Evolutionary conservation across 2,888 invertebrate species (phyloP).

Genomic region (Baronia brevicornis): DNA sequence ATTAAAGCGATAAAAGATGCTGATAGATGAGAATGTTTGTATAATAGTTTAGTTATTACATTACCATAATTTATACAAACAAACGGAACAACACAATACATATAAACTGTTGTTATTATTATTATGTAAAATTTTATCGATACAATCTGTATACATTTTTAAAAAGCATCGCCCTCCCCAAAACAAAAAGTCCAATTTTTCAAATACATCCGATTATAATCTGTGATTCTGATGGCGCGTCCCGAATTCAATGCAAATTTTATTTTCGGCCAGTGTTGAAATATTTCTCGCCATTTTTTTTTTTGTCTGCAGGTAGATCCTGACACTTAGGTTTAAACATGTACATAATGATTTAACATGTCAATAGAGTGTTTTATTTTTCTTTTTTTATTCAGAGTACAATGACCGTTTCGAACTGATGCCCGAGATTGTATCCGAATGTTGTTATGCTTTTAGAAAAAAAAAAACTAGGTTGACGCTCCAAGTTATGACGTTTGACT

Average conservation of each 20-base stretch:
- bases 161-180: not conserved
- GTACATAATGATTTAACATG: slow-evolving; percentile 5
- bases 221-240: slow-evolving; percentile 33
- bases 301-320: slow-evolving; percentile 6
- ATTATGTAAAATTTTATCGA: too few species aligned
- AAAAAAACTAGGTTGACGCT: too few species aligned
- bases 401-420: not conserved
- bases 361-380: slow-evolving; percentile 7
- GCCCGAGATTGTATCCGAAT: too few species aligned
- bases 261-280: slow-evolving; percentile 7
- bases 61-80: too few species aligned
- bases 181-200: slow-evolving; percentile 19
- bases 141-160: too few species aligned
- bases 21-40: too few species aligned
- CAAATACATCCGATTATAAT: slow-evolving; percentile 25
- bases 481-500: too few species aligned
- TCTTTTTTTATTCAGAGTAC: not conserved
- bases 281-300: slow-evolving; percentile 11
- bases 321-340: slow-evolving; percentile 3
- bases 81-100: too few species aligned
- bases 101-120: too few species aligned
- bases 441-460: too few species aligned
- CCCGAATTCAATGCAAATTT: slow-evolving; percentile 33
- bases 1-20: too few species aligned
- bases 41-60: too few species aligned